Evolutionary conservation across 2,113 vertebrate species (phyloP).

Genomic region (Alligator sinensis): DNA sequence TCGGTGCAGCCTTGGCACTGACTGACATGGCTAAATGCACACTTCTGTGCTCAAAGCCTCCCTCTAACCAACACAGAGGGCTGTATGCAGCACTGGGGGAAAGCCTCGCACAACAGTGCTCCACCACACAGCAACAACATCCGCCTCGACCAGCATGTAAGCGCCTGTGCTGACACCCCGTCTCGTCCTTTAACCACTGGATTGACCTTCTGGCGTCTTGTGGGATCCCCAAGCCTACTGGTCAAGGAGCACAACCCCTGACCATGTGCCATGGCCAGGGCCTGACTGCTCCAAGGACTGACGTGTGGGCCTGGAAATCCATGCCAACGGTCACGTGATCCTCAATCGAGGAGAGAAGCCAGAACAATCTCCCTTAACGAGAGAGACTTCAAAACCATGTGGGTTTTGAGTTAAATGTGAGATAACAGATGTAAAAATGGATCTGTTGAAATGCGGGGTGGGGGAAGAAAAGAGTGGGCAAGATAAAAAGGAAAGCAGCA

Average conservation of each 20-base stretch:
- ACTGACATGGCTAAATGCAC: neutral
- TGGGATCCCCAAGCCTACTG: neutral
- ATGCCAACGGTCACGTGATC: rapidly evolving
- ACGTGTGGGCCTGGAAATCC: neutral
- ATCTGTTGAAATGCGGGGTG: neutral
- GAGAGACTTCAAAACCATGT: rapidly evolving
- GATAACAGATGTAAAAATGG: too few species aligned
- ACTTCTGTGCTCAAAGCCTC: neutral
- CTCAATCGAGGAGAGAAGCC: rapidly evolving
- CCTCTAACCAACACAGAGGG: neutral
- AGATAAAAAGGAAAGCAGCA: neutral
- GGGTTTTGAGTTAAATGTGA: neutral
- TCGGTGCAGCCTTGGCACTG: too few species aligned
- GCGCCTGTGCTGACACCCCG: neutral
- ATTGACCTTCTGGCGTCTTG: neutral
- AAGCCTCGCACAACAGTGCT: neutral
- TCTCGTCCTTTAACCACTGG: neutral
- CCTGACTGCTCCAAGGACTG: neutral
- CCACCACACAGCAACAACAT: neutral
- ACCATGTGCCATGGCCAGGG: neutral
- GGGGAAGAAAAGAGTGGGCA: neutral
- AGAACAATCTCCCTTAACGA: neutral
- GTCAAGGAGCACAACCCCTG: neutral
- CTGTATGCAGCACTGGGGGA: neutral
- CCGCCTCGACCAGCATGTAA: neutral